Evolutionary conservation across 2,888 invertebrate species (phyloP), one percentile per base, ranked within the genome.

Genomic region (Acanthoscelides obtectus): DNA sequence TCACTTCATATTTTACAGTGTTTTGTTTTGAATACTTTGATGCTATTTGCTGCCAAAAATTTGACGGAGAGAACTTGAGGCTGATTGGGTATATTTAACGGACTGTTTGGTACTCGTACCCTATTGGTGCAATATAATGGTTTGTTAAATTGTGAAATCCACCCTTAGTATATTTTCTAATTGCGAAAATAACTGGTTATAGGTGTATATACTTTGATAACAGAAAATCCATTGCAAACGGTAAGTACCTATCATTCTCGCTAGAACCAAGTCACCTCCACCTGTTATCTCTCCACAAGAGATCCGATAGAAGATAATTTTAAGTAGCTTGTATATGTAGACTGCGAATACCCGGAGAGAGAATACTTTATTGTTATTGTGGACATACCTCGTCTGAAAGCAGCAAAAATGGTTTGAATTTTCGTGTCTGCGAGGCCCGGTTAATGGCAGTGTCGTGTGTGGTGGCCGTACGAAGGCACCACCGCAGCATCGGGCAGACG

Each of bases 401-500:
- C 45, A 45, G 45, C 45, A 45, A 45, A 45, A 45, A 45, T 45
- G 17, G 45, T 45, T 71, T 71, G 79, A 79, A 79, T 80, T 78
- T 78, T 75, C 81, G 81, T 81, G 81, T 76, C 75, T 74, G 73
- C 77, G 72, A 70, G 45, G 76, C 74, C 79, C 80, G 71, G 72
- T 77, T 80, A 80, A 78, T 77, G 79, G 78, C 75, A 73, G 71
- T 76, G 75, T 78, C 81, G 80, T 80, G 81, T 80, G 81, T 79
- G 81, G 81, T 77, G 78, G 77, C 75, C 77, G 74, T 70, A 68
- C 74, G 72, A 69, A 63, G 68, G 66, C 68, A 17, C 68, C 20
- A 68, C 65, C 74, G 70, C 70, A 64, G 65, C 45, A 12, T 12
- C 45, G 45, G 45, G 8, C 68, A 66, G 75, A 75, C 74, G 72